Percentiles rank a stretch among this genome's conserved stretches.
Conservation (phyloP, 2,888 invertebrate species). For the Andrena trimmerana region DNA sequence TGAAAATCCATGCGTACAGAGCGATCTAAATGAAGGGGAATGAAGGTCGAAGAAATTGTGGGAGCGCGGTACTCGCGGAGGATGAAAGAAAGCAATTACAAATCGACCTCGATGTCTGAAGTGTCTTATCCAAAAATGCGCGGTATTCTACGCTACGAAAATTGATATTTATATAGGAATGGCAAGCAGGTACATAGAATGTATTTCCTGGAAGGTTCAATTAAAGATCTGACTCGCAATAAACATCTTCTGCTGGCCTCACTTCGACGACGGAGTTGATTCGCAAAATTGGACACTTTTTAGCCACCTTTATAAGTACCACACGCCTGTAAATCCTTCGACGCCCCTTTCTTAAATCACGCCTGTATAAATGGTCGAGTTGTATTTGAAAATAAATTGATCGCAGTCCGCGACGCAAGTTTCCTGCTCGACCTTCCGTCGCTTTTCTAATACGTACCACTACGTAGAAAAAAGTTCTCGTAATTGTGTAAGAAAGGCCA, state of each 20-base stretch:
- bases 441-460: conserved; percentile 32
- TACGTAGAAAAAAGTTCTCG: conserved; percentile 9
- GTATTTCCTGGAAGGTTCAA: no score
- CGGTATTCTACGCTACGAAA: no score
- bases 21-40: background rate
- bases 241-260: no score
- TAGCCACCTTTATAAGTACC: background rate
- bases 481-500: conserved; percentile 41
- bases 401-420: background rate
- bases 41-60: background rate
- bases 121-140: no score
- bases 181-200: no score
- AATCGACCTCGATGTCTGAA: no score
- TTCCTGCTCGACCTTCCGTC: conserved; percentile 4
- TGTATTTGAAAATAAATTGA: background rate
- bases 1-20: background rate
- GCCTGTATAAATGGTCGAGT: background rate
- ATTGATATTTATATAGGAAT: background rate
- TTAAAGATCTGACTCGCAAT: no score
- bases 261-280: no score
- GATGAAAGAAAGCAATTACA: no score
- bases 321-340: background rate
- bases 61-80: no score
- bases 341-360: background rate
- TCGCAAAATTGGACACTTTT: no score